phyloP scores from a whole-genome alignment of 2,888 invertebrate species.

The Drosophila limbata region DNA sequence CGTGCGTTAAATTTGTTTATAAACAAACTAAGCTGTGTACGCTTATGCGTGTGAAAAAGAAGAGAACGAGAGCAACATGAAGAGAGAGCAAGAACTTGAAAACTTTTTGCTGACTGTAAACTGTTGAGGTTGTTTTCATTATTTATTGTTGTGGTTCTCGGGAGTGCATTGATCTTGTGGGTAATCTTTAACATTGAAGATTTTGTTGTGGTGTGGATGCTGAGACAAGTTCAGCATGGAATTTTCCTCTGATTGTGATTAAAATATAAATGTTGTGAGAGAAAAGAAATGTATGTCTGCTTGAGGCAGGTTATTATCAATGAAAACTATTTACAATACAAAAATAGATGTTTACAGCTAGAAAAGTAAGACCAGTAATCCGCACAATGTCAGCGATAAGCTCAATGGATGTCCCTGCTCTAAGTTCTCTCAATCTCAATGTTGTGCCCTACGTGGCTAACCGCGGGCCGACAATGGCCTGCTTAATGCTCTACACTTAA shows the following conservation, averaged over 20 bases:
- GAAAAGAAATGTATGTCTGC: constrained; percentile 17
- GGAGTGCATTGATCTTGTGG: constrained; percentile 68
- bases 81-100: constrained; percentile 7
- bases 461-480: constrained; percentile 48
- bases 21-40: constrained; percentile 54
- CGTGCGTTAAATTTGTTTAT: constrained; percentile 58
- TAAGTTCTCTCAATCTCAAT: constrained; percentile 15
- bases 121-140: neutral
- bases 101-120: constrained; percentile 2
- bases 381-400: constrained; percentile 37
- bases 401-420: constrained; percentile 15
- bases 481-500: constrained; percentile 30
- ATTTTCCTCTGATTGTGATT: constrained; percentile 42
- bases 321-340: neutral
- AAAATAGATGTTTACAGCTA: neutral
- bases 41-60: constrained; percentile 13
- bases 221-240: constrained; percentile 36
- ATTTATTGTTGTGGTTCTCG: constrained; percentile 10
- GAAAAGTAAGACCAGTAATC: constrained; percentile 45
- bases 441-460: constrained; percentile 7
- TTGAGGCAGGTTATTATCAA: constrained; percentile 48
- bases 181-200: constrained; percentile 58
- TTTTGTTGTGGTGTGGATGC: constrained; percentile 11
- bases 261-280: neutral
- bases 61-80: constrained; percentile 14